These are phyloP conservation scores for Conops quadrifasciatus DNA, from an alignment of 2,888 invertebrate genomes.

Conservation along the genomic window DNA sequence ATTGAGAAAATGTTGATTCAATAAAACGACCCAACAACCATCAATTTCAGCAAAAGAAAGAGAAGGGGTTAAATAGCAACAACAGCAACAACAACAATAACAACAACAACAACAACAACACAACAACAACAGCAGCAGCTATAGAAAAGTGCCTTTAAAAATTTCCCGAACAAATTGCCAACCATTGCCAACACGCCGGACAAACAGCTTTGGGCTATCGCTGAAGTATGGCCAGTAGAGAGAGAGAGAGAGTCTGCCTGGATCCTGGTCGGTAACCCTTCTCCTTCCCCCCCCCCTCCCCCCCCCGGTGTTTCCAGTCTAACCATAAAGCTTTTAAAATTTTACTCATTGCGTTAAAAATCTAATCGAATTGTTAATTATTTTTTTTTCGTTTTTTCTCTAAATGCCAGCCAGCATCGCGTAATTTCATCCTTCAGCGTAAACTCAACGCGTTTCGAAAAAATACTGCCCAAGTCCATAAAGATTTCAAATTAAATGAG, in stretches of 20 bases:
- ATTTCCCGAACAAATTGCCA: not conserved
- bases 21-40: no score
- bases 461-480: no score
- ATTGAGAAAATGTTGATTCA: conserved; percentile 20
- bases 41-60: not conserved
- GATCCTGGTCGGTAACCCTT: not conserved
- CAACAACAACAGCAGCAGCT: not conserved
- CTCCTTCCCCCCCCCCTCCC: no score
- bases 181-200: conserved; percentile 15
- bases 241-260: not conserved
- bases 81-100: not conserved
- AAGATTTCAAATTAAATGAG: no score
- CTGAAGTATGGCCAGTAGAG: not conserved
- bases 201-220: conserved; percentile 32
- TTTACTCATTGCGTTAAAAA: conserved; percentile 39
- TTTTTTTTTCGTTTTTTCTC: conserved; percentile 29
- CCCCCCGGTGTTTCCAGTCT: not conserved
- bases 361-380: conserved; percentile 42
- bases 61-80: not conserved
- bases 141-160: not conserved
- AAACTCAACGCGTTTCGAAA: no score
- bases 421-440: no score
- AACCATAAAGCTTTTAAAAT: conserved; percentile 25
- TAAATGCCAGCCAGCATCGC: not conserved
- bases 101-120: not conserved